Evolutionary conservation across 2,888 invertebrate species (phyloP).

Genomic region (Myopa testacea): DNA sequence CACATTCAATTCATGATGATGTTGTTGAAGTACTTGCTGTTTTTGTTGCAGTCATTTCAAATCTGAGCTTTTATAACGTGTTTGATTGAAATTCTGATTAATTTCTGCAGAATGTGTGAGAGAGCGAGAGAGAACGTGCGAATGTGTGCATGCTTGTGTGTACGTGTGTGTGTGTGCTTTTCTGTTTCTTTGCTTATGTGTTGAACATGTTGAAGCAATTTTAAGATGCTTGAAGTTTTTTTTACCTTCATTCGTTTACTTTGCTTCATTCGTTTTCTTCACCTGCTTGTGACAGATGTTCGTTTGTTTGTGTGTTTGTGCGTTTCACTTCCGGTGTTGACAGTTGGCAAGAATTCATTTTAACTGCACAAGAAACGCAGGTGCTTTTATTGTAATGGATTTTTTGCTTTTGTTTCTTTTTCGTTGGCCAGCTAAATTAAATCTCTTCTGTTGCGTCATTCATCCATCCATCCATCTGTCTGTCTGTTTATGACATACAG

Average conservation of each 20-base stretch:
- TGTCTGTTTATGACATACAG: too few species aligned
- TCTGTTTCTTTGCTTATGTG: not conserved
- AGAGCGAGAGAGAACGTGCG: not conserved
- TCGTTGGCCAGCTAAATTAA: not conserved
- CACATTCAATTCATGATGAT: not conserved
- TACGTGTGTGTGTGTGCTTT: not conserved
- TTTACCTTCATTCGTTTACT: too few species aligned
- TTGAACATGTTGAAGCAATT: not conserved
- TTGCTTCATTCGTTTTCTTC: not conserved
- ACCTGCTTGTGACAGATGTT: too few species aligned
- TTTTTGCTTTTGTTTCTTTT: not conserved
- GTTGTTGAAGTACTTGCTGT: not conserved
- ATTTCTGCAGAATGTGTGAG: constrained; percentile 28
- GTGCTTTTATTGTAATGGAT: not conserved
- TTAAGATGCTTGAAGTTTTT: not conserved
- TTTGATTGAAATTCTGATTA: constrained; percentile 37
- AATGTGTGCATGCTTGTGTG: not conserved
- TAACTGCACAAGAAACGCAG: constrained; percentile 11
- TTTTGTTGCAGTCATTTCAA: constrained; percentile 22
- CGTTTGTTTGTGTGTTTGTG: too few species aligned
- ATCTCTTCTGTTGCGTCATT: not conserved
- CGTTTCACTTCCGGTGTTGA: constrained; percentile 19
- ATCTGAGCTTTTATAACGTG: constrained; percentile 33
- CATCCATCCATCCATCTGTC: too few species aligned
- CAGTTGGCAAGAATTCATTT: not conserved